Evolutionary conservation across 2,797 vertebrate genomes (phyloP).

Genomic region (Avahi laniger): DNA sequence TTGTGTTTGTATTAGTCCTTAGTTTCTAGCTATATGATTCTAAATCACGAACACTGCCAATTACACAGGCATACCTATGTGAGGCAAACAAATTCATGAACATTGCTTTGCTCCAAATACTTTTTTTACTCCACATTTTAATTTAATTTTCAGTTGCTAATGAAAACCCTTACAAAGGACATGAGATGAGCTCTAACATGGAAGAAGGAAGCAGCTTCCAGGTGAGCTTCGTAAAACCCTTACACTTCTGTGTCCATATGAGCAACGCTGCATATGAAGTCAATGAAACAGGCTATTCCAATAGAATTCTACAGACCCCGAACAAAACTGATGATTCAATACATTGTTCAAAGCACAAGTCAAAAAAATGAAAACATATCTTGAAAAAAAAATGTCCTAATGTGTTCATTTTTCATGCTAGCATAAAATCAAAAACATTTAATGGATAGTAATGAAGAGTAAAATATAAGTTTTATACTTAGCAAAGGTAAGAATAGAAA

Average conservation of each 20-base stretch:
- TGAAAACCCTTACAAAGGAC: not conserved
- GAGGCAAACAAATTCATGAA: not conserved
- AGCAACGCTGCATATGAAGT: not conserved
- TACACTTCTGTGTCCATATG: not conserved
- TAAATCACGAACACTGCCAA: not conserved
- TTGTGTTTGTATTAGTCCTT: not conserved
- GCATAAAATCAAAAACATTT: slow-evolving; percentile 17
- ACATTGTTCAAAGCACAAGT: not conserved
- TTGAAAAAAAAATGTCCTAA: not conserved
- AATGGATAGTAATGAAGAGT: not conserved
- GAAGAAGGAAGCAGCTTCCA: not conserved
- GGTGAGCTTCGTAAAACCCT: not conserved
- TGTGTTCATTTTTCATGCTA: not conserved
- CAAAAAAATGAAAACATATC: not conserved
- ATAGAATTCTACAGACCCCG: not conserved
- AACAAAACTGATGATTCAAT: not conserved
- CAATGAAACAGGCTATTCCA: not conserved
- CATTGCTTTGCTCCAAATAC: not conserved
- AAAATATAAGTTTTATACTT: not conserved
- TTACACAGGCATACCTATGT: not conserved
- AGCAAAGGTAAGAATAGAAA: not conserved
- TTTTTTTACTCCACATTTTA: not conserved
- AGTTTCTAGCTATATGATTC: not conserved
- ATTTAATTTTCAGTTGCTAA: not conserved
- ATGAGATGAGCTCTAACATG: not conserved